Evolutionary conservation across 2,113 vertebrate genomes (phyloP), one percentile per base, ranked within the genome.

Genomic region (Archocentrus centrarchus): DNA sequence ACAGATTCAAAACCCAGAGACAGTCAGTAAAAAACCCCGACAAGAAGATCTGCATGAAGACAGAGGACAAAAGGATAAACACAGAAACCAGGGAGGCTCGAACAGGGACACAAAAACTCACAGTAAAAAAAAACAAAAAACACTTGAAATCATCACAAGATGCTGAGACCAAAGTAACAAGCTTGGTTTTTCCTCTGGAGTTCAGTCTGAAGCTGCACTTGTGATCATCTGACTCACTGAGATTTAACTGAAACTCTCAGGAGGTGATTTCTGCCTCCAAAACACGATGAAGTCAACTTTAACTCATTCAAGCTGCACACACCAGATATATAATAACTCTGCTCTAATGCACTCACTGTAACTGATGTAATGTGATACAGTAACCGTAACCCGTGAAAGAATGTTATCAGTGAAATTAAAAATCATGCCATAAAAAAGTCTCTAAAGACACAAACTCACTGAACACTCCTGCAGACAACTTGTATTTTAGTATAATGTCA

Each of bases 1-100:
- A 68, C 27, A 5, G 14, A 2, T 27, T 1, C 0, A 0, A 47
- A 68, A 30, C 15, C 18, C 41, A 47, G 64, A 39, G 61, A 70
- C 64, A 50, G 22, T 4, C 64, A 50, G 22, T 4, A 47, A 13
- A 15, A 47, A 47, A 14, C 13, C 41, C 32, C 13, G 44, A 47
- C 22, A 68, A 27, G 66, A 53, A 53, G 50, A 30, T 50, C 15
- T 44, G 30, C 44, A 50, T 30, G 47, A 30, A 30, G 64, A 70
- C 1, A 3, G 27, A 50, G 10, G 15, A 70, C 22, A 27, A 20
- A 55, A 55, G 6, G 15, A 53, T 44, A 17, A 66, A 0, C 39
- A 39, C 37, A 39, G 37, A 39, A 39, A 39, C 37, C 9, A 39
- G 9, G 8, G 8, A 39, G 9, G 8, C 37, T 9, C 11, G 4